A percentile compares a stretch with the other conserved stretches of the same genome.
These are phyloP conservation scores for Cherax destructor DNA, from an alignment of 1,140 invertebrate species.

Conservation along the genomic window DNA sequence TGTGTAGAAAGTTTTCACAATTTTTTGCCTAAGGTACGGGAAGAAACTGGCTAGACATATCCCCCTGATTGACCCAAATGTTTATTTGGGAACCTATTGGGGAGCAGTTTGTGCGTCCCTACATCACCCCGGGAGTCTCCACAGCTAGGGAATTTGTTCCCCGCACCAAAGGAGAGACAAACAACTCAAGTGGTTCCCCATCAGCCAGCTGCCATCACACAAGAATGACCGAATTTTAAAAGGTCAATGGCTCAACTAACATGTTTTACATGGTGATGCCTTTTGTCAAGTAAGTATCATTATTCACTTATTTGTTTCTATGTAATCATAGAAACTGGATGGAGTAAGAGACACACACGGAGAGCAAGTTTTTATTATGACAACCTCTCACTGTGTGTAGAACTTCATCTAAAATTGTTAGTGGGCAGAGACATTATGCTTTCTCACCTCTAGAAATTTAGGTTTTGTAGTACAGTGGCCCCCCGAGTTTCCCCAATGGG, in stretches of 20 bases:
- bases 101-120: conserved; percentile 92
- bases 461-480: too few relatives aligned
- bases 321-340: too few relatives aligned
- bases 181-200: conserved; percentile 92
- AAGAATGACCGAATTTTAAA: conserved; percentile 92
- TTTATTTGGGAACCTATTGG: conserved; percentile 93
- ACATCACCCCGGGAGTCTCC: conserved; percentile 91
- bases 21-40: conserved; percentile 82
- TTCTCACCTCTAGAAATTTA: too few relatives aligned
- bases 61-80: conserved; percentile 86
- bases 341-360: too few relatives aligned
- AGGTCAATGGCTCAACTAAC: conserved; percentile 88
- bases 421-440: too few relatives aligned
- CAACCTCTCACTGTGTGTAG: too few relatives aligned
- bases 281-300: conserved; percentile 86
- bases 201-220: conserved; percentile 89
- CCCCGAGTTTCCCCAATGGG: too few relatives aligned
- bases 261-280: conserved; percentile 96
- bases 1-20: too few relatives aligned
- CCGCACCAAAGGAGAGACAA: conserved; percentile 94
- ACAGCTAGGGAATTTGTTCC: conserved; percentile 91
- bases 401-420: too few relatives aligned
- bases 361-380: too few relatives aligned
- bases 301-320: not conserved
- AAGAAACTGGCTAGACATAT: conserved; percentile 98